Conservation (phyloP, 2,888 invertebrate species). For the Lucinisca nassula region DNA sequence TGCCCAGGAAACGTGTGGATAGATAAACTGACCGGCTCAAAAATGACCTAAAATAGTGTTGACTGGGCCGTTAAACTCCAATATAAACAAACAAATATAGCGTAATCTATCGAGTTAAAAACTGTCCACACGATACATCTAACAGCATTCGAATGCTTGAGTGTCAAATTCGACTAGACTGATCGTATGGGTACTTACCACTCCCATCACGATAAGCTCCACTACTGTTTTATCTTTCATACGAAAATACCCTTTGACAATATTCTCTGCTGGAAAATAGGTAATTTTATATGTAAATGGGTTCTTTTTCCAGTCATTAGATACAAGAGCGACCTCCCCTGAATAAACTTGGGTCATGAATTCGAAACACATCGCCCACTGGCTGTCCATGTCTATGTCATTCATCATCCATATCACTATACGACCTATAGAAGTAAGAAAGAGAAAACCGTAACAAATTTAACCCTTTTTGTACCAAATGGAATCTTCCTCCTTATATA, state of each 20-base stretch:
- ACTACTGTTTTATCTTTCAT: conserved; percentile 67
- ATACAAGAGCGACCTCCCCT: conserved; percentile 73
- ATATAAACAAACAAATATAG: too few relatives aligned
- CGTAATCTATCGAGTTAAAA: too few relatives aligned
- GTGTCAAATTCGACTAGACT: too few relatives aligned
- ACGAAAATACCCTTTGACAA: conserved; percentile 69
- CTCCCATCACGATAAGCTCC: conserved; percentile 68
- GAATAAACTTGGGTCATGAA: conserved; percentile 67
- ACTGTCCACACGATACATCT: too few relatives aligned
- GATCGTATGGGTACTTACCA: conserved; percentile 71
- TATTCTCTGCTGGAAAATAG: conserved; percentile 53
- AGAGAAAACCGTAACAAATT: too few relatives aligned
- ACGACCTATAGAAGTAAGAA: conserved; percentile 35
- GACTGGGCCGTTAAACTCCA: too few relatives aligned
- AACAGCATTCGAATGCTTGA: too few relatives aligned
- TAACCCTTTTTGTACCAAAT: too few relatives aligned
- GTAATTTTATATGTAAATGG: conserved; percentile 74
- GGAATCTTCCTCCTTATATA: too few relatives aligned
- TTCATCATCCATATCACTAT: conserved; percentile 75
- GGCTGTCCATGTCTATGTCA: conserved; percentile 72
- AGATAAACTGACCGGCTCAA: too few relatives aligned
- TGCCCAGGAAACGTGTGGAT: too few relatives aligned
- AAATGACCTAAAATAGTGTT: too few relatives aligned
- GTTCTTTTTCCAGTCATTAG: conserved; percentile 66
- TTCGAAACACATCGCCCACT: conserved; percentile 74